phyloP scores from a whole-genome alignment of 92 coral and sea anemone species.

The Umimayanthus chanpuru region DNA sequence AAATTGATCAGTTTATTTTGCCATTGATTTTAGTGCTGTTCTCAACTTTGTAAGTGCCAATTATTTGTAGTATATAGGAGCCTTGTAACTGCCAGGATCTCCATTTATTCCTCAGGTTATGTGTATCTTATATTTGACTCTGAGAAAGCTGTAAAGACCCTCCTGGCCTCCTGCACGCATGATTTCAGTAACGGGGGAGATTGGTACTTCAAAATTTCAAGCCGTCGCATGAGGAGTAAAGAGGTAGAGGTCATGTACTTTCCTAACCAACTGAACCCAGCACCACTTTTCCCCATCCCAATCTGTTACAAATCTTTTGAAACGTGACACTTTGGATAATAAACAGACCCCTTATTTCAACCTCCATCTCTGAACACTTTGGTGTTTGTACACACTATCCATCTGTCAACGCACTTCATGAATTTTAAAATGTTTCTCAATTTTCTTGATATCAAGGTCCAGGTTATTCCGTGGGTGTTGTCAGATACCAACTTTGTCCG shows the following conservation, averaged over 20 bases:
- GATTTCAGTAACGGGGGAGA: constrained; percentile 99
- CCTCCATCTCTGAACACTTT: no score
- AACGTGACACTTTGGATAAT: no score
- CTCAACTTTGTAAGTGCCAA: no score
- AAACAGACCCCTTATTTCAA: not conserved
- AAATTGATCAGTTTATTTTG: no score
- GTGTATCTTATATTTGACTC: constrained; percentile 98
- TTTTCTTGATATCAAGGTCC: constrained; percentile 66
- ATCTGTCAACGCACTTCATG: not conserved
- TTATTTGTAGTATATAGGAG: not conserved
- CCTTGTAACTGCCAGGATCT: constrained; percentile 26
- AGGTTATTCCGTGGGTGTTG: constrained; percentile 98
- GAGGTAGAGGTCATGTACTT: constrained; percentile 61
- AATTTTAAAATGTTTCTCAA: not conserved
- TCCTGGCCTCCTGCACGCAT: constrained; percentile 94
- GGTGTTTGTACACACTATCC: not conserved
- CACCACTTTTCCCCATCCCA: not conserved
- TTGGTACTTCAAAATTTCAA: constrained; percentile 98
- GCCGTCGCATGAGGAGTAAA: constrained; percentile 96
- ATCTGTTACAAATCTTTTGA: not conserved
- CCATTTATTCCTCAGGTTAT: constrained; percentile 67
- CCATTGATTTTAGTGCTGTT: not conserved
- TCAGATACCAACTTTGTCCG: constrained; percentile 97
- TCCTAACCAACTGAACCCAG: no score
- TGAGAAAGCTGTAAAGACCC: constrained; percentile 93